These are phyloP conservation scores for Callospermophilus lateralis DNA, from an alignment of 2,113 vertebrate genomes.

Conservation along the genomic window DNA sequence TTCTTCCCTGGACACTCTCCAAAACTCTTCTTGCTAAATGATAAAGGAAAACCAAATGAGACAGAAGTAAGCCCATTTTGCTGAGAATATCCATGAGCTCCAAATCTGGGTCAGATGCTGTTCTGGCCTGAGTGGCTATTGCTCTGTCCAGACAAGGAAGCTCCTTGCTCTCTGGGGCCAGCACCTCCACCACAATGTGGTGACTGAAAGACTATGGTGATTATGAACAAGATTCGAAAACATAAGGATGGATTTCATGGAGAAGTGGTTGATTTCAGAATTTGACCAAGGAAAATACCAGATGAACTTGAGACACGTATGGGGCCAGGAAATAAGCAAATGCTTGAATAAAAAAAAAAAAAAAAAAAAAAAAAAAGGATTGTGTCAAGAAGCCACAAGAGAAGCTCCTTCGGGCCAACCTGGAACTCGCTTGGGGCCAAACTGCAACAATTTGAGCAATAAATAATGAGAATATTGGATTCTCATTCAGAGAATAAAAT, in stretches of 20 bases:
- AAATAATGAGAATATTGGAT: not conserved
- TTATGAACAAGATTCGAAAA: not conserved
- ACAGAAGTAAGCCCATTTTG: not conserved
- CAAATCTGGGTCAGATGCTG: not conserved
- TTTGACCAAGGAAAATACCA: not conserved
- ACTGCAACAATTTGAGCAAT: not conserved
- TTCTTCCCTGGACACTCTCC: not conserved
- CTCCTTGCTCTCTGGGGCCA: not conserved
- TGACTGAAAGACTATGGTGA: not conserved
- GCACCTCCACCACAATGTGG: not conserved
- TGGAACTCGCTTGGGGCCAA: not conserved
- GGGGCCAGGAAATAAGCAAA: not conserved
- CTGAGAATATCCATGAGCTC: not conserved
- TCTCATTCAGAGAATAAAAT: not conserved
- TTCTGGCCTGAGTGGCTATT: too few species aligned
- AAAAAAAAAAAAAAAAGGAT: not conserved
- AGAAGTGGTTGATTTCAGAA: not conserved
- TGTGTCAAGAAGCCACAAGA: not conserved
- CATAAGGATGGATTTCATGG: not conserved
- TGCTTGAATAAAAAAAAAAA: not conserved
- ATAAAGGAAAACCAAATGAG: too few species aligned
- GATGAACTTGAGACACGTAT: not conserved
- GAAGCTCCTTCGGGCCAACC: too few species aligned
- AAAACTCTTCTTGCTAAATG: too few species aligned
- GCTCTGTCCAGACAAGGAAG: not conserved